Percentiles rank a stretch among this genome's conserved stretches.
Conservation (phyloP, 2,113 vertebrate genomes). For the Nibea albiflora region DNA sequence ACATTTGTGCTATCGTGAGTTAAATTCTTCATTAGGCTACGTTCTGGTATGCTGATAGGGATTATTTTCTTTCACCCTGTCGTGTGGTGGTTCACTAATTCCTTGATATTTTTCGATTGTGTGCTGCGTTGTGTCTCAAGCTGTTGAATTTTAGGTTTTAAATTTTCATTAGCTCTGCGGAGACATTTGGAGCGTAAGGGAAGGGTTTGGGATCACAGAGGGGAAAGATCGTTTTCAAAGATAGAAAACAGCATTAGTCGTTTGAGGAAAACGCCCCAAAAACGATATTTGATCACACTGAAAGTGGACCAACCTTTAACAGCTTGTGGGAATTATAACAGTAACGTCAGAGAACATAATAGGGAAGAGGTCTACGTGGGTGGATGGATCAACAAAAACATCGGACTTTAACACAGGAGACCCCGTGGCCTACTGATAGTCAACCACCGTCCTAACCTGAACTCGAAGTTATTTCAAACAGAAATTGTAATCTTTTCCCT, state of each 20-base stretch:
- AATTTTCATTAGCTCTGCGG: neutral
- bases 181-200: neutral
- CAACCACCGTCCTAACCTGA: too few relatives aligned
- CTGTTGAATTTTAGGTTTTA: neutral
- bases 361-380: neutral
- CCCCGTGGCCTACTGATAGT: too few relatives aligned
- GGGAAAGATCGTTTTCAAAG: neutral
- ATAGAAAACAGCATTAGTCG: neutral
- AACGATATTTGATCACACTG: neutral
- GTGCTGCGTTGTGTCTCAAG: neutral
- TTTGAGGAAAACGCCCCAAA: neutral
- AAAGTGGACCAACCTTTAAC: neutral
- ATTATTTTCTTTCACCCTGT: too few relatives aligned
- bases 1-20: neutral
- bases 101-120: neutral
- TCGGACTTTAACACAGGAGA: neutral
- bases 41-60: neutral
- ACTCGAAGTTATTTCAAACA: neutral
- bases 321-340: neutral
- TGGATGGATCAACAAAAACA: neutral
- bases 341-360: neutral
- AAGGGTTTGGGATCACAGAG: neutral
- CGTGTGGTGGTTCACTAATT: too few relatives aligned
- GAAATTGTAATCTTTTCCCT: neutral
- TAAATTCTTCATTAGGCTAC: neutral